These are phyloP conservation scores for Heliconius hewitsoni DNA, from an alignment of 1,140 invertebrate species.

Conservation along the genomic window DNA sequence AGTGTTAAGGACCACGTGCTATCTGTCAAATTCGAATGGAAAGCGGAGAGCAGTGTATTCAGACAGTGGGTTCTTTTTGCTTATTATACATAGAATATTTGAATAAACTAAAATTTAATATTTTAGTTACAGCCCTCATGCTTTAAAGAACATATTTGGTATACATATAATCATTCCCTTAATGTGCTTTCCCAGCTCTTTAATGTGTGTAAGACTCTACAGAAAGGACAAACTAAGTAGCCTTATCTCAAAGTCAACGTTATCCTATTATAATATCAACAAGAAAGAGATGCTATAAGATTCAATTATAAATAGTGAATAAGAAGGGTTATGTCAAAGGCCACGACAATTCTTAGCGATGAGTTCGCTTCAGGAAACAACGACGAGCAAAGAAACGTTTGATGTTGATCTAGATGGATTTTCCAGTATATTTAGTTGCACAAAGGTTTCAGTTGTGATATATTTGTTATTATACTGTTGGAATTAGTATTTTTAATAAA, in stretches of 20 bases:
- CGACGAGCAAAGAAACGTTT: conserved; percentile 10
- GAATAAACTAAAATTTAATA: too few species aligned
- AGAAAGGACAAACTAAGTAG: not conserved
- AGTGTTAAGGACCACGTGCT: too few species aligned
- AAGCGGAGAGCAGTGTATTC: too few species aligned
- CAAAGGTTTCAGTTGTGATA: conserved; percentile 1
- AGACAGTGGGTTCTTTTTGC: too few species aligned
- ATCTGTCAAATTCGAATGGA: too few species aligned
- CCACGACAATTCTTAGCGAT: not conserved
- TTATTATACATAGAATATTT: too few species aligned
- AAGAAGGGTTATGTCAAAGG: conserved; percentile 6
- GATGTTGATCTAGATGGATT: conserved; percentile 21
- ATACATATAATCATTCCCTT: too few species aligned
- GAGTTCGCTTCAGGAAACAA: conserved; percentile 5
- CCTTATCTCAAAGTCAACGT: not conserved
- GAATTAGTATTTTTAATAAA: too few species aligned
- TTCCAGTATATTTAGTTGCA: conserved; percentile 14
- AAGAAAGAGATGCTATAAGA: not conserved
- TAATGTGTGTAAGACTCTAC: too few species aligned
- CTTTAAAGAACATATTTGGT: too few species aligned
- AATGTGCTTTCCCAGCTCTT: too few species aligned
- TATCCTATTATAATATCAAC: not conserved
- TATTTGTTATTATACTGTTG: not conserved
- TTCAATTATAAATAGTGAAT: conserved; percentile 8
- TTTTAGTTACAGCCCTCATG: too few species aligned